Base-by-base conservation (phyloP, 2,888 invertebrate species). In the Eilema griseolum region DNA sequence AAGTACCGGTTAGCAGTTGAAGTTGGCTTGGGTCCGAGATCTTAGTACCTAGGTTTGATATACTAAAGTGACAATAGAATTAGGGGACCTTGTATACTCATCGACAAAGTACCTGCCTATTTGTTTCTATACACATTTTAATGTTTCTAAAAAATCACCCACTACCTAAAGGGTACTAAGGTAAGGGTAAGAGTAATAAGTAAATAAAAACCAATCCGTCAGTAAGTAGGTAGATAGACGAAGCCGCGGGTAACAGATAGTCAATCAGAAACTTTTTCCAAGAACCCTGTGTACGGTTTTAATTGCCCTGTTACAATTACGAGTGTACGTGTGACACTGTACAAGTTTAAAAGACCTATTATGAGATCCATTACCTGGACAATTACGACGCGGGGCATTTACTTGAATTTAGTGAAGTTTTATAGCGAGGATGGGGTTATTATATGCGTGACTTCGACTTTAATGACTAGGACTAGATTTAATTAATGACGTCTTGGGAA, bases 261-360 rank as follows among this genome's bases (percentile, higher is more conserved):
- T 80, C 79, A 78, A 78, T 59, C 72, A 72, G 80, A 79, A 82
- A 80, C 76, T 74, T 76, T 69, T 88, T 85, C 89, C 70, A 71
- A 79, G 87, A 86, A 87, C 56, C 66, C 31, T 67, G 70, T 61
- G 61, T 63, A 37, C 61, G 57, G 65, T 57, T 80, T 83, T 87
- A 88, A 88, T 88, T 82, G 82, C 81, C 61, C 61, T 63, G 77
- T 79, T 80, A 82, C 75, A 83, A 86, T 83, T 81, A 85, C 70
- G 66, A 73, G 70, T 76, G 74, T 74, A 83, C 79, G 76, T 83
- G 81, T 80, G 75, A 70, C 67, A 72, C 66, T 69, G 62, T 69
- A 59, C 61, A 63, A 60, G 61, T 72, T 73, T 82, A 73, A 80
- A 78, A 79, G 64, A 75, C 74, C 75, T 81, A 83, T 83, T 85